Conservation (phyloP, 2,797 vertebrate species). For the Cetoscarus ocellatus region DNA sequence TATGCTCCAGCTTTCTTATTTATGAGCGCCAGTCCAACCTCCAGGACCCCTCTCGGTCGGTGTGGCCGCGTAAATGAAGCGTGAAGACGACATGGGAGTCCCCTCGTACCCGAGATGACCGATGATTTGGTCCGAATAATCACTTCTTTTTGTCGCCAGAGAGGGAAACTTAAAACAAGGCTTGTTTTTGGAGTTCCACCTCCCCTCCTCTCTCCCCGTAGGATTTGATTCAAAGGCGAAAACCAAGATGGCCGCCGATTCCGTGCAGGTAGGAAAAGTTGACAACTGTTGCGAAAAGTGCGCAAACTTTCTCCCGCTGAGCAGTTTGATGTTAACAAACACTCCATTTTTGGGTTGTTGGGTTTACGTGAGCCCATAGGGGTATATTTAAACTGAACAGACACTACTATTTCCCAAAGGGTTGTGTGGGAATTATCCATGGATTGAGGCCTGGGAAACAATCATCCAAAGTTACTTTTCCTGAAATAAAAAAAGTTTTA, state of each 20-base stretch:
- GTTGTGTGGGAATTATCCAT: constrained; percentile 74
- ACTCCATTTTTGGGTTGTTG: neutral
- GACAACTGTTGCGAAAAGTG: constrained; percentile 82
- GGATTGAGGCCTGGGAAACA: constrained; percentile 85
- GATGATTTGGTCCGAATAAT: constrained; percentile 57
- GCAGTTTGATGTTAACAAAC: constrained; percentile 12
- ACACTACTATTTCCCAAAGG: constrained; percentile 35
- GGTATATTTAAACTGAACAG: constrained; percentile 2
- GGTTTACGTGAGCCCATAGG: neutral
- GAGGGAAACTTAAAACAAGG: constrained; percentile 79
- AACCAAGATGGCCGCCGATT: constrained; percentile 89
- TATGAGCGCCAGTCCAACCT: constrained; percentile 61
- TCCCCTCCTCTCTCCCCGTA: constrained; percentile 80
- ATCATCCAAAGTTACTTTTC: constrained; percentile 69
- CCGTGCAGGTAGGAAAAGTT: constrained; percentile 90
- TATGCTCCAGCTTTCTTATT: constrained; percentile 56
- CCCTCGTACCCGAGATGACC: constrained; percentile 66
- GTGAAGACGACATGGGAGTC: constrained; percentile 70
- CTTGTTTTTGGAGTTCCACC: constrained; percentile 82
- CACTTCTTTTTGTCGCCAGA: constrained; percentile 59
- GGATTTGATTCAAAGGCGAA: constrained; percentile 87
- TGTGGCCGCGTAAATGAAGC: constrained; percentile 53
- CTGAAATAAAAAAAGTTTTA: constrained; percentile 38
- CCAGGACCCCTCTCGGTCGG: constrained; percentile 51
- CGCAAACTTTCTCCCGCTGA: constrained; percentile 58